phyloP scores from a whole-genome alignment of 2,888 invertebrate species.

The Epicampocera succincta region DNA sequence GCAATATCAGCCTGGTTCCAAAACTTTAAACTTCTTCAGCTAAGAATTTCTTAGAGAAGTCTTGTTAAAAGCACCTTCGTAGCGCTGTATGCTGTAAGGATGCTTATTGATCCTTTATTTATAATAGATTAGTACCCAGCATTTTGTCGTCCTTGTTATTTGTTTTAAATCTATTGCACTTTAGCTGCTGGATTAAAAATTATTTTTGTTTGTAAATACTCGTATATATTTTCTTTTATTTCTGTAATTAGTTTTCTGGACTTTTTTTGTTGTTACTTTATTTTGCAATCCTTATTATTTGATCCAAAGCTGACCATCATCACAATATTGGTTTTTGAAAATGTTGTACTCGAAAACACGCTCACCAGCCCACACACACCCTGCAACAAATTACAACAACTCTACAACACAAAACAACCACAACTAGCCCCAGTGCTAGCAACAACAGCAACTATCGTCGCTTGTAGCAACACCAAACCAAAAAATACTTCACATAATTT shows the following conservation, averaged over 20 bases:
- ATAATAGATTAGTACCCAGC: too few species aligned
- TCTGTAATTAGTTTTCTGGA: slow-evolving; percentile 5
- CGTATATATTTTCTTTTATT: neutral
- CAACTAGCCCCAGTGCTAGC: slow-evolving; percentile 42
- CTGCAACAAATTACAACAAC: slow-evolving; percentile 30
- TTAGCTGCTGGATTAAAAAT: too few species aligned
- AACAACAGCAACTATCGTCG: slow-evolving; percentile 31
- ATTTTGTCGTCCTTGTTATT: too few species aligned
- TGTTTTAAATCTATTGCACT: too few species aligned
- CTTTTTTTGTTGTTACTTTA: neutral
- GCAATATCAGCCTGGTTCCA: too few species aligned
- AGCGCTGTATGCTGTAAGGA: too few species aligned
- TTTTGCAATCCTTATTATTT: slow-evolving; percentile 19
- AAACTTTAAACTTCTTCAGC: too few species aligned
- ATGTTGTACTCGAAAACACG: slow-evolving; percentile 27
- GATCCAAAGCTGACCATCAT: slow-evolving; percentile 43
- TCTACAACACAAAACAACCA: slow-evolving; percentile 18
- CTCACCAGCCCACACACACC: slow-evolving; percentile 14
- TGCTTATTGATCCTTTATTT: too few species aligned
- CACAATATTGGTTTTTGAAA: slow-evolving; percentile 52
- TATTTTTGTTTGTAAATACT: too few species aligned
- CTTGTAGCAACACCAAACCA: slow-evolving; percentile 62
- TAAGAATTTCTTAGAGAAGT: too few species aligned
- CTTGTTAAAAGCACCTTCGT: too few species aligned
- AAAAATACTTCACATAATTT: slow-evolving; percentile 67